Base-by-base conservation (phyloP, 1,140 invertebrate genomes). In the Wiebesia pumilae region DNA sequence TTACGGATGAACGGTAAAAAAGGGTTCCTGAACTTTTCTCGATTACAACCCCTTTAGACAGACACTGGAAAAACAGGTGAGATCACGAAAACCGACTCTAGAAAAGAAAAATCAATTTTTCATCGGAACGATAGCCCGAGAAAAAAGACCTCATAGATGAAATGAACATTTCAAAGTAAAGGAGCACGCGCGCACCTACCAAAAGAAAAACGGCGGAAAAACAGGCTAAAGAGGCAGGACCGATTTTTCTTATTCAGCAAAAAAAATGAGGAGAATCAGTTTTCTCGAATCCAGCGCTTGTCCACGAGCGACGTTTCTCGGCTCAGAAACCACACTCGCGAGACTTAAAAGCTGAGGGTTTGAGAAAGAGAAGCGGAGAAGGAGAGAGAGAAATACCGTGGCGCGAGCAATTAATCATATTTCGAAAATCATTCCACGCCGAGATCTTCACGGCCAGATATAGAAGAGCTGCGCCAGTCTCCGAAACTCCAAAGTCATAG, bases 351-450 rank as follows among this genome's bases (percentile, higher is more conserved):
- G 71, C 35, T 27, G 12, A 83, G 67, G 21, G 33, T 35, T 51
- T 62, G 35, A 77, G 12, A 24, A 38, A 75, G 38, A 75, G 47
- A 65, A 35, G 33, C 14, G n/a, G 35, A 84, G 73, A 67, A 24
- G 62, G 62, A 73, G 84, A 65, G 69, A 83, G 88, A 92, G 90
- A 92, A 92, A 92, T 92, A 91, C 91, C 92, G 91, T 89, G 89
- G 88, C 87, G 88, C 40, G 89, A 91, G 90, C 92, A 94, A 94
- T 94, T 94, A 94, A 94, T 93, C 93, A 94, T 94, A 94, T 94
- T 94, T 93, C 91, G 92, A 94, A 93, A 94, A 94, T 93, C 93
- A 94, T 93, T 93, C 92, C 92, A 88, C 88, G 86, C 89, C 78
- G 88, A 91, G 91, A 91, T 92, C 90, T 89, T 87, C 88, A 87